Evolutionary conservation across 2,888 invertebrate genomes (phyloP).

Genomic region (Nemotelus nigrinus): DNA sequence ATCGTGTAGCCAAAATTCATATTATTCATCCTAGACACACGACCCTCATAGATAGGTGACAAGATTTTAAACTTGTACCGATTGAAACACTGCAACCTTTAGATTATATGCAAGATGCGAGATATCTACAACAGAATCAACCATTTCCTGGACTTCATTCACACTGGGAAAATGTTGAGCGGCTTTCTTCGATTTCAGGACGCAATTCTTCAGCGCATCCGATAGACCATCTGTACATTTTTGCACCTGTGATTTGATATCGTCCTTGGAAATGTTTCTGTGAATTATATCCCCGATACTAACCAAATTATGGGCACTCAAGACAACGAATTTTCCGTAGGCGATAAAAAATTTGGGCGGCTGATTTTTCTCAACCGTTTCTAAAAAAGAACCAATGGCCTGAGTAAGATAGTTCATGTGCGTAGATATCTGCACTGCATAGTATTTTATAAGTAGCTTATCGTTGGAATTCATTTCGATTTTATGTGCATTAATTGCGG

Average conservation of each 20-base stretch:
- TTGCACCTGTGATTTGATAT: constrained; percentile 77
- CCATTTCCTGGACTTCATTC: constrained; percentile 91
- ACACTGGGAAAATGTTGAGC: constrained; percentile 93
- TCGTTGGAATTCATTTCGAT: constrained; percentile 76
- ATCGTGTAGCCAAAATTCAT: too few species aligned
- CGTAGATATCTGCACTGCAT: constrained; percentile 85
- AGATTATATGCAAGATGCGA: constrained; percentile 85
- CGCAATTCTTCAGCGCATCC: constrained; percentile 83
- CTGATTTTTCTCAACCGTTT: constrained; percentile 91
- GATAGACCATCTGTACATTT: constrained; percentile 83
- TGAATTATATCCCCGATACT: constrained; percentile 95
- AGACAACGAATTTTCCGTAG: constrained; percentile 92
- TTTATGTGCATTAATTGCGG: constrained; percentile 68
- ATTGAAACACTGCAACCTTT: constrained; percentile 77
- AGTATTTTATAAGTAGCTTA: constrained; percentile 85
- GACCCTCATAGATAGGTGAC: background rate
- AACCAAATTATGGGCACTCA: constrained; percentile 92
- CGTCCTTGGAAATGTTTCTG: constrained; percentile 80
- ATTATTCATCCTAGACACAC: too few species aligned
- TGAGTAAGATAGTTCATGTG: constrained; percentile 86
- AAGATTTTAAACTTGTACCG: constrained; percentile 63
- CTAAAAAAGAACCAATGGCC: constrained; percentile 91
- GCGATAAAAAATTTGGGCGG: constrained; percentile 93
- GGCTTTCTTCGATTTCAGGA: constrained; percentile 88
- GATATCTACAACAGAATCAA: constrained; percentile 86